Conservation (phyloP, 92 coral and sea anemone genomes). For the Meandrina meandrites region DNA sequence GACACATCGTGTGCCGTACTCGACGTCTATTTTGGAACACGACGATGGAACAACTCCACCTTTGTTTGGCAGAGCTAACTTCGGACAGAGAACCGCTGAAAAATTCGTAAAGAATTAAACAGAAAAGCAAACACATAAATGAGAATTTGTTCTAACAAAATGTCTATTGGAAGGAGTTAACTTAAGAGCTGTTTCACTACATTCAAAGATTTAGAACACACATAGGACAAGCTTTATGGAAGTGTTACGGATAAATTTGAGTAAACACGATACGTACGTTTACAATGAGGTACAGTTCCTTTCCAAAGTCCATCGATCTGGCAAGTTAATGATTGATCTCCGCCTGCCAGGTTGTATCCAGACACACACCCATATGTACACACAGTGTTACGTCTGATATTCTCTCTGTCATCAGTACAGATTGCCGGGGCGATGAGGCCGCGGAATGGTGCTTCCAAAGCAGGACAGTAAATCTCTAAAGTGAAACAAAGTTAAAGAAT, state of each 20-base stretch:
- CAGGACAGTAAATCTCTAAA: conserved; percentile 95
- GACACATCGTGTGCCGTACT: conserved; percentile 90
- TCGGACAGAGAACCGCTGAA: conserved; percentile 84
- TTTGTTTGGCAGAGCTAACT: conserved; percentile 60
- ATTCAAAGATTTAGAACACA: too few relatives aligned
- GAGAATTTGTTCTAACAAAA: too few relatives aligned
- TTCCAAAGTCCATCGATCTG: conserved; percentile 84
- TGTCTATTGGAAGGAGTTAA: too few relatives aligned
- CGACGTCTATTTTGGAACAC: conserved; percentile 77
- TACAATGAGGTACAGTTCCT: conserved; percentile 88
- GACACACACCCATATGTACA: conserved; percentile 79
- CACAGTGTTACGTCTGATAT: conserved; percentile 80
- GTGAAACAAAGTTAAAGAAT: background rate
- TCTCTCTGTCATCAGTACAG: conserved; percentile 73
- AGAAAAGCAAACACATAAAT: too few relatives aligned
- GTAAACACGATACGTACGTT: conserved; percentile 62
- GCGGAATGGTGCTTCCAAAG: conserved; percentile 87
- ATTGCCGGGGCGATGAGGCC: conserved; percentile 62
- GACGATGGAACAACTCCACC: conserved; percentile 86
- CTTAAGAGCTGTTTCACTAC: too few relatives aligned
- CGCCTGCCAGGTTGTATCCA: conserved; percentile 79
- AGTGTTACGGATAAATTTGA: too few relatives aligned
- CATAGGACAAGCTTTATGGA: too few relatives aligned
- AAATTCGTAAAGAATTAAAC: background rate
- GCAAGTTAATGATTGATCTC: conserved; percentile 63